These are phyloP conservation scores for Dryadula phaetusa DNA, from an alignment of 2,888 invertebrate genomes.

Conservation along the genomic window DNA sequence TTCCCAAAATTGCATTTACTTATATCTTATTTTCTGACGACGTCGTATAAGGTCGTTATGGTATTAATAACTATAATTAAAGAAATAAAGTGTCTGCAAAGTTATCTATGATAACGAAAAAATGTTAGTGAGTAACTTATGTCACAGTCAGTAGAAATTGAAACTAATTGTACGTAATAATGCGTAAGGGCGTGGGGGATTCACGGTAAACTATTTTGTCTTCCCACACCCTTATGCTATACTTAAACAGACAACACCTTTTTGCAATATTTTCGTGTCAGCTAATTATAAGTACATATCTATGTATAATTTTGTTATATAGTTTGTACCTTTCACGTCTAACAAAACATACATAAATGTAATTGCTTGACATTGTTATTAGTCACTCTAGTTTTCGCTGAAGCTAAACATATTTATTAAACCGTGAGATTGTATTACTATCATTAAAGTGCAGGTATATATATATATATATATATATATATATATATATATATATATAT, in stretches of 20 bases:
- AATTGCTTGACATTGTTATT: conserved; percentile 10
- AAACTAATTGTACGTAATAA: conserved; percentile 43
- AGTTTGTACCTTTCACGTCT: conserved; percentile 1
- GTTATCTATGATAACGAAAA: no score
- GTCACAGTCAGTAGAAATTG: conserved; percentile 39
- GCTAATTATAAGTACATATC: neutral
- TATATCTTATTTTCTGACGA: no score
- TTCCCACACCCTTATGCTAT: conserved; percentile 35
- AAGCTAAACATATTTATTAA: neutral
- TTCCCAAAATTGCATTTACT: no score
- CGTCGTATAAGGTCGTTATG: no score
- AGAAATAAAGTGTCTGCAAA: no score
- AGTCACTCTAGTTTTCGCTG: neutral
- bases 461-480: no score
- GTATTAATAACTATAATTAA: no score
- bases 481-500: no score
- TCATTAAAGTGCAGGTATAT: neutral
- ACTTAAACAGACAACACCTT: conserved; percentile 33
- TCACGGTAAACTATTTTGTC: conserved; percentile 47
- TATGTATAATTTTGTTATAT: no score
- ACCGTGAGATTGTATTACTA: neutral
- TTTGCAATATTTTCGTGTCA: neutral
- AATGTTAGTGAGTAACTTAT: no score
- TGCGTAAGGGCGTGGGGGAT: conserved; percentile 46
- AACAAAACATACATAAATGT: neutral